Evolutionary conservation across 37 sponge, comb jelly and placozoan genomes (phyloP), one percentile per base, ranked within the genome.

Genomic region (Geodia barretti): DNA sequence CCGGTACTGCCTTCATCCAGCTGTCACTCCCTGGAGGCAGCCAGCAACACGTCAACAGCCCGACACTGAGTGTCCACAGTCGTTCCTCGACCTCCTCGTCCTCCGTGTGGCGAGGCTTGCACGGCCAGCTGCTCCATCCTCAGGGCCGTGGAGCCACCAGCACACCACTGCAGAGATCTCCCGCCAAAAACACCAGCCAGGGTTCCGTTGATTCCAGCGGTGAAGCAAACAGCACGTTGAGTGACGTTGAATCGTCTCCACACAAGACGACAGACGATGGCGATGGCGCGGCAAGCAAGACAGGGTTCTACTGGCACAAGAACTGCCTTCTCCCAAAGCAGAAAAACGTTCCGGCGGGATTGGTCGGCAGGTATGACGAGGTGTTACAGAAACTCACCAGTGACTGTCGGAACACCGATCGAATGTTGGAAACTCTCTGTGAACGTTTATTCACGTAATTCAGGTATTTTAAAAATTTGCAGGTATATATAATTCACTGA

Each of bases 241-340:
- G 54, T 47, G 54, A 64, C 20, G 65, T 7, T 24, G 29, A 64
- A 64, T 20, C 60, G 19, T 19, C 11, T 58, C 17, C 60, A 58
- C 60, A 58, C 60, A 58, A 11, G 60, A 28, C 5, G 7, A 64
- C 65, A 23, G 4, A 19, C n/a, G 54, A 47, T 14, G 54, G 7
- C 7, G 11, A 2, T 21, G 3, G 30, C 3, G 68, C 3, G 31
- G 68, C 1, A 28, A 31, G 19, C 20, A 68, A 68, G 64, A 64
- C 42, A 41, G 83, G 83, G 1, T 73, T 83, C 38, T 67, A 83
- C 75, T 83, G 83, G 83, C 64, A 73, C 68, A 74, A 32, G 75
- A 83, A 83, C 75, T 67, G 64, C 42, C 37, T 74, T 25, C 35
- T 64, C 19, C 64, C 47, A 1, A 74, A 64, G 19, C 83, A 83